Evolutionary conservation across 1,140 invertebrate species (phyloP).

Genomic region (Drosophila melanogaster): Release_6_plus_ISO1_MT NT_037436.4:12233501-12234000

Average conservation of each 20-base stretch:
- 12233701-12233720: conserved; percentile 51
- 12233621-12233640: conserved; percentile 50
- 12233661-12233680: conserved; percentile 8
- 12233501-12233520: conserved; percentile 82
- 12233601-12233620: conserved; percentile 47
- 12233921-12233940: conserved; percentile 17
- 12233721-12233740: conserved; percentile 76
- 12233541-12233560: conserved; percentile 81
- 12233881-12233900: conserved; percentile 67
- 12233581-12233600: background rate
- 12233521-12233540: conserved; percentile 78
- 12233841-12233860: background rate
- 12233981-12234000: conserved; percentile 23
- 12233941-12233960: too few relatives aligned
- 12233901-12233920: conserved; percentile 75
- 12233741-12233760: conserved; percentile 71
- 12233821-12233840: conserved; percentile 12
- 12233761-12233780: conserved; percentile 78
- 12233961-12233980: conserved; percentile 4
- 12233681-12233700: conserved; percentile 27
- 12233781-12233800: conserved; percentile 76
- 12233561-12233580: conserved; percentile 43
- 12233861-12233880: conserved; percentile 16
- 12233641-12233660: conserved; percentile 71
- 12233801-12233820: conserved; percentile 67